Evolutionary conservation across 2,113 vertebrate genomes (phyloP), one percentile per base, ranked within the genome.

Genomic region (Cryptotis parvus): DNA sequence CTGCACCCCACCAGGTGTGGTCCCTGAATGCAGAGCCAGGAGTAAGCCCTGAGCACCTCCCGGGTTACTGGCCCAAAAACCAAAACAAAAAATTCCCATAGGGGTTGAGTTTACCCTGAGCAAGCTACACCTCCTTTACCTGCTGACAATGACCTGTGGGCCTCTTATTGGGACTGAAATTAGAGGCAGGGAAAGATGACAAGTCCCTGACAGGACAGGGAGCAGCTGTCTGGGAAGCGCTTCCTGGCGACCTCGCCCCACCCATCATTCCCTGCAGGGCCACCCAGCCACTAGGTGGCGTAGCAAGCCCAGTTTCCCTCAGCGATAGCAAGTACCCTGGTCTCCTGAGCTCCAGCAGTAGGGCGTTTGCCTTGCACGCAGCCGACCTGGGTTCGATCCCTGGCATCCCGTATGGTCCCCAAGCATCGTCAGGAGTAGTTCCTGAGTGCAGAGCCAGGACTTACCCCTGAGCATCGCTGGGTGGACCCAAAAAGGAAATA

Each of bases 201-300:
- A 24, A 1, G 6, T n/a, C 65, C 55, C 58, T 39, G 29, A 24
- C 15, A 37, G 11, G 29, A 26, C 35, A 5, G 29, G 29, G 18
- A 26, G 26, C 49, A 45, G 70, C 41, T n/a, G 37, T 11, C 27
- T 65, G 26, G 8, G 49, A 29, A 26, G 26, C 9, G 9, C 27
- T 29, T 65, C 3, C 1, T 18, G 69, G 11, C 14, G 22, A 45
- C 11, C 31, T 26, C 0, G 6, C 63, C 8, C 52, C 20, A 24
- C 1, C 45, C 87, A 29, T 41, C 72, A 9, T 58, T 39, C 4
- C 9, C 33, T 16, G 2, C 2, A 41, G 66, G 73, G 73, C 20
- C 61, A 66, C 3, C 10, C 9, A 6, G 16, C 78, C 94, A 94
- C 79, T 90, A 97, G 95, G 33, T 90, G 95, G 95, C 90, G 33